A percentile compares a stretch with the other conserved stretches of the same genome.
These are phyloP conservation scores for Macrostomum cliftonense DNA, from an alignment of 2,888 invertebrate species.

Conservation along the genomic window DNA sequence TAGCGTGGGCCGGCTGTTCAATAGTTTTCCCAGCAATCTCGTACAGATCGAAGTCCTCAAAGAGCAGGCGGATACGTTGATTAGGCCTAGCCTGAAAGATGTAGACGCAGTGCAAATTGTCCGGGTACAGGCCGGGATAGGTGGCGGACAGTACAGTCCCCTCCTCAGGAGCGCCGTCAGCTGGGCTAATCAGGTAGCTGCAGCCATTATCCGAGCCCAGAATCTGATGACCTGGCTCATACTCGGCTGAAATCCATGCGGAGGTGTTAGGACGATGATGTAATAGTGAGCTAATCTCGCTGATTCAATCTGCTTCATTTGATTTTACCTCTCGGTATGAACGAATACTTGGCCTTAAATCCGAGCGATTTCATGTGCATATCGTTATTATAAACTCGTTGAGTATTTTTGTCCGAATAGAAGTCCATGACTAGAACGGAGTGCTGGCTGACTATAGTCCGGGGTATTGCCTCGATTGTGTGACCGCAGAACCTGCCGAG, in stretches of 20 bases:
- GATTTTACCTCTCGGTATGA: too few relatives aligned
- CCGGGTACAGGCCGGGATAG: conserved; percentile 95
- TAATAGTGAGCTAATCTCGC: too few relatives aligned
- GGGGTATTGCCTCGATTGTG: conserved; percentile 45
- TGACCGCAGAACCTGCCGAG: conserved; percentile 87
- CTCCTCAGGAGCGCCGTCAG: conserved; percentile 43
- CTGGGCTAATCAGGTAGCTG: too few relatives aligned
- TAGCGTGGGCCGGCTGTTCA: too few relatives aligned
- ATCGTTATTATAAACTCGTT: conserved; percentile 25
- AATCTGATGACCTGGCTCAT: too few relatives aligned
- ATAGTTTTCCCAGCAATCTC: conserved; percentile 38
- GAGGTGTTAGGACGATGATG: too few relatives aligned
- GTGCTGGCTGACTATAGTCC: conserved; percentile 68
- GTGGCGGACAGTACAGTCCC: conserved; percentile 85
- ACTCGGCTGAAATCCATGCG: too few relatives aligned
- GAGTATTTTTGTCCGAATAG: conserved; percentile 70
- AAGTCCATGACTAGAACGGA: conserved; percentile 79
- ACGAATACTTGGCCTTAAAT: too few relatives aligned
- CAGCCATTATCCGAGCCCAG: too few relatives aligned
- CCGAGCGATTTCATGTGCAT: too few relatives aligned
- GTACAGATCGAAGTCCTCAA: conserved; percentile 92
- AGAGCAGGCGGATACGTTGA: conserved; percentile 78
- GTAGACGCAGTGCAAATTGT: conserved; percentile 61
- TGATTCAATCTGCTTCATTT: too few relatives aligned
- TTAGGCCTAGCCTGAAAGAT: conserved; percentile 71